phyloP scores from a whole-genome alignment of 2,888 invertebrate genomes.

The Eupithecia tripunctaria region DNA sequence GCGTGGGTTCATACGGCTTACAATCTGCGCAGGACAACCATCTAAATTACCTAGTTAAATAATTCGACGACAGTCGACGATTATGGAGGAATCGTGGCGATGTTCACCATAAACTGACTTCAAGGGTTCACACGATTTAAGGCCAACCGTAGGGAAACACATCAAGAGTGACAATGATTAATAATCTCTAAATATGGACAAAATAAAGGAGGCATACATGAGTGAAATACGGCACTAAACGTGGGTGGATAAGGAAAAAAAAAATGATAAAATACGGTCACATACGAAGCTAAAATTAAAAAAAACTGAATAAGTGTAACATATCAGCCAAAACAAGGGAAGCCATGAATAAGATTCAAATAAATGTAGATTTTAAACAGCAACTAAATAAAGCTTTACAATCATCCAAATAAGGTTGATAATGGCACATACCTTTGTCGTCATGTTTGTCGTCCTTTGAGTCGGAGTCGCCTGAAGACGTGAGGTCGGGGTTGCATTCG shows the following conservation, averaged over 20 bases:
- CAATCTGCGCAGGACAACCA: no score
- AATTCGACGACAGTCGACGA: no score
- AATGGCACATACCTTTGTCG: conserved; percentile 66
- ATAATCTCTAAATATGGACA: neutral
- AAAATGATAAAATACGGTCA: neutral
- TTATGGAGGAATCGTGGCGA: neutral
- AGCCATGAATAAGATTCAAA: neutral
- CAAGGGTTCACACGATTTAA: neutral
- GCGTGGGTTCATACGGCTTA: no score
- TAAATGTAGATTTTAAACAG: neutral
- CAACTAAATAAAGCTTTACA: conserved; percentile 4
- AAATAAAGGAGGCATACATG: neutral
- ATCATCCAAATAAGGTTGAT: conserved; percentile 8
- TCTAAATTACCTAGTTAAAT: no score
- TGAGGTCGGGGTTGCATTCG: conserved; percentile 77
- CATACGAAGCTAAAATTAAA: neutral
- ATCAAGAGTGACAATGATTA: neutral
- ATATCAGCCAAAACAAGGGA: neutral
- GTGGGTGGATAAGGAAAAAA: neutral
- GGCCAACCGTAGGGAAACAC: neutral
- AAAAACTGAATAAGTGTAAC: neutral
- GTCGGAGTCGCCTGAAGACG: conserved; percentile 68
- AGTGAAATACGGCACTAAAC: neutral
- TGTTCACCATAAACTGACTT: no score
- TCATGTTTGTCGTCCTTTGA: conserved; percentile 66